Percentiles rank a stretch among this genome's conserved stretches.
Conservation (phyloP, 2,888 invertebrate species). For the Erebia ligea region DNA sequence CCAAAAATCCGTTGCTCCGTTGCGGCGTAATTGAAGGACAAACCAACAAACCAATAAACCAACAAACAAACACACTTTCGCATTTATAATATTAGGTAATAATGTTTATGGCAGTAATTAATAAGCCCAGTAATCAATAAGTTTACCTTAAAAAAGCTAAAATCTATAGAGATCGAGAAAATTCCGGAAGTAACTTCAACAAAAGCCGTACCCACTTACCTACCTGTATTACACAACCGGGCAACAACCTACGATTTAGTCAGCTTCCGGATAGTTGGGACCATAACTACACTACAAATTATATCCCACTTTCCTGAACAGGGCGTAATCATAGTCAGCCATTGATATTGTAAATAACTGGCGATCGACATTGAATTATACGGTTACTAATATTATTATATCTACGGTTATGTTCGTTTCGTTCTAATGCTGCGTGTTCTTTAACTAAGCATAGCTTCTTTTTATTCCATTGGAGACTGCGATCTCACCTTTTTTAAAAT, state of each 20-base stretch:
- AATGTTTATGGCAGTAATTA: too few species aligned
- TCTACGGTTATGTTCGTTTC: not conserved
- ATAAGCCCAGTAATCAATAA: too few species aligned
- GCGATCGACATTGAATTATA: constrained; percentile 9
- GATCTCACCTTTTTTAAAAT: too few species aligned
- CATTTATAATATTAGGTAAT: too few species aligned
- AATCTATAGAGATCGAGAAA: not conserved
- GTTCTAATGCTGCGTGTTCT: too few species aligned
- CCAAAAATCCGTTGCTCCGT: too few species aligned
- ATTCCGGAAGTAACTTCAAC: constrained; percentile 20
- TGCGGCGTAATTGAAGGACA: too few species aligned
- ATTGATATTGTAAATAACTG: constrained; percentile 8
- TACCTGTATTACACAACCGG: constrained; percentile 25
- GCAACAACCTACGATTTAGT: not conserved
- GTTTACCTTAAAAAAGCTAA: too few species aligned
- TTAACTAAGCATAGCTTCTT: too few species aligned
- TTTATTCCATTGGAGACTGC: too few species aligned
- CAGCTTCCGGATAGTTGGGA: constrained; percentile 35
- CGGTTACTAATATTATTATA: not conserved
- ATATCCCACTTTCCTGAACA: constrained; percentile 40
- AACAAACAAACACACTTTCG: too few species aligned
- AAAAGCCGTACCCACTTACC: constrained; percentile 7
- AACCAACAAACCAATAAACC: too few species aligned
- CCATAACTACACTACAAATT: constrained; percentile 15
- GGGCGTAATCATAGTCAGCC: constrained; percentile 36